Conservation (phyloP, 2,113 vertebrate species). For the Rutilus rutilus region DNA sequence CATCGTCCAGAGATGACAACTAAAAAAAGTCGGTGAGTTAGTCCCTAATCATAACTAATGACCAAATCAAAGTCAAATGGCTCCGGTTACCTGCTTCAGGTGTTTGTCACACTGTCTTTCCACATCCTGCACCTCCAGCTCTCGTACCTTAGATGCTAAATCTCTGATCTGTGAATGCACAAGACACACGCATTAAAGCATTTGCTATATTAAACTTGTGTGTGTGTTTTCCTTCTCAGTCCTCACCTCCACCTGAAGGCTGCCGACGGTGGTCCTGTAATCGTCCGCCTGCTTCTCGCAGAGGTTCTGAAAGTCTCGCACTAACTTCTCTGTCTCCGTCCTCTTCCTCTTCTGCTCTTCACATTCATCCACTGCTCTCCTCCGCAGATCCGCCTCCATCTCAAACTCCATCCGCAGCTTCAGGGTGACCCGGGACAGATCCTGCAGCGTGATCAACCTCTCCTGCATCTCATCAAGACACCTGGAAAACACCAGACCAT, state of each 20-base stretch:
- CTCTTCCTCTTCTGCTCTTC: conserved; percentile 33
- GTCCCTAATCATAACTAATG: background rate
- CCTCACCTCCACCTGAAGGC: conserved; percentile 34
- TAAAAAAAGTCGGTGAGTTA: conserved; percentile 32
- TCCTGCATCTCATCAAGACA: conserved; percentile 60
- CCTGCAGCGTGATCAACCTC: background rate
- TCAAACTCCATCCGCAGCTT: conserved; percentile 70
- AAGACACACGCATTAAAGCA: background rate
- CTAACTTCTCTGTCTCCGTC: conserved; percentile 45
- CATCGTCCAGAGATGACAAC: conserved; percentile 56
- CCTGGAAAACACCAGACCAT: conserved; percentile 52
- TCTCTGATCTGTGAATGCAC: conserved; percentile 15
- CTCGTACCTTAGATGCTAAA: background rate
- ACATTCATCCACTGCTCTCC: conserved; percentile 63
- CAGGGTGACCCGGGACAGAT: conserved; percentile 18
- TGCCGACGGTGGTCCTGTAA: conserved; percentile 8
- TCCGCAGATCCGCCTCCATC: conserved; percentile 66
- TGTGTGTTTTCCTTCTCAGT: background rate
- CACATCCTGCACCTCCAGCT: background rate
- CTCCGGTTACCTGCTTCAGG: background rate
- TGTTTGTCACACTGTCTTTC: background rate
- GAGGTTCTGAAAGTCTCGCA: conserved; percentile 41
- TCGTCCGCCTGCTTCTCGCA: conserved; percentile 18
- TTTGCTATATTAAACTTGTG: background rate
- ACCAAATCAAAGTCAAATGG: background rate